phyloP scores from a whole-genome alignment of 1,140 invertebrate species.

The Apocrypta bakeri region DNA sequence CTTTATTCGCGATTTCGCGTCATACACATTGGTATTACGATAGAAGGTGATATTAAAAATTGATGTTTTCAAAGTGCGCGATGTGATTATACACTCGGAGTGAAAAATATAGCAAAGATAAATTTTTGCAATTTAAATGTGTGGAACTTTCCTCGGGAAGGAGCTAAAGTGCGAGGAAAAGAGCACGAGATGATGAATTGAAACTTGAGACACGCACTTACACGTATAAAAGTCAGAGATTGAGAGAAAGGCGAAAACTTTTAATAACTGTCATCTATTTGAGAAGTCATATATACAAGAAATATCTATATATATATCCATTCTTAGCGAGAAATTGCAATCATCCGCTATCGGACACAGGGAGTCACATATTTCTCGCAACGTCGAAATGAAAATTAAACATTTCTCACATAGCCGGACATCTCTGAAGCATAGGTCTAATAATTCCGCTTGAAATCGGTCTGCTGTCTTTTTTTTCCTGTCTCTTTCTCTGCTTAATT shows the following conservation, averaged over 20 bases:
- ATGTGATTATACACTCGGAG: background rate
- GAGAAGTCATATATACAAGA: background rate
- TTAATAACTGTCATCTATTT: conserved; percentile 5
- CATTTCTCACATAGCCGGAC: too few species aligned
- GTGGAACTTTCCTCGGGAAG: background rate
- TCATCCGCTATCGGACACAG: background rate
- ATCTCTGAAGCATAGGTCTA: too few species aligned
- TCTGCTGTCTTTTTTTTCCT: background rate
- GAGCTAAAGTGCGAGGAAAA: background rate
- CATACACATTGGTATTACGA: too few species aligned
- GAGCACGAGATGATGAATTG: background rate
- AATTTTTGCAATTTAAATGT: background rate
- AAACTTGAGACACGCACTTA: background rate
- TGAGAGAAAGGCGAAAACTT: background rate
- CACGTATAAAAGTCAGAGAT: background rate
- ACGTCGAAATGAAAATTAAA: too few species aligned
- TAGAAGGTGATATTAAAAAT: too few species aligned
- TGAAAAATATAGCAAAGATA: background rate
- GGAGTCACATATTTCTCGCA: too few species aligned
- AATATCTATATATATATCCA: background rate
- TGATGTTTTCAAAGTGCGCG: too few species aligned
- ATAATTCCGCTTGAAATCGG: background rate
- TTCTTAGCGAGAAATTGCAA: background rate
- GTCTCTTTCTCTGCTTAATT: too few species aligned
- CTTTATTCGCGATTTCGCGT: too few species aligned